phyloP scores from a whole-genome alignment of 2,797 vertebrate genomes.

The Rousettus madagascariensis region DNA sequence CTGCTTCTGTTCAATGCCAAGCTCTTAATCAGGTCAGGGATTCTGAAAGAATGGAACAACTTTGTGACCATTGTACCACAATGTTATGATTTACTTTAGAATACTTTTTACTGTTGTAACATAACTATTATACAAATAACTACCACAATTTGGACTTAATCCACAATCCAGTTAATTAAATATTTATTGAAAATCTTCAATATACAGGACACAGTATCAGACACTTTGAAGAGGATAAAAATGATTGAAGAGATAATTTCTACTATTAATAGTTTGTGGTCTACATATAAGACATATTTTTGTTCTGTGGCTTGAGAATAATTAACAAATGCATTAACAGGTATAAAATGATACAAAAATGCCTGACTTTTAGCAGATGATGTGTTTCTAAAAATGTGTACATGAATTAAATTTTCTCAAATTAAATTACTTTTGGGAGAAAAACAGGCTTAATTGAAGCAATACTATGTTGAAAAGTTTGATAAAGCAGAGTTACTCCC shows the following conservation, averaged over 20 bases:
- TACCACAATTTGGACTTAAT: not conserved
- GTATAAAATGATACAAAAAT: slow-evolving; percentile 47
- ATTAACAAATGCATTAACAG: slow-evolving; percentile 49
- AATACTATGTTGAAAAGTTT: slow-evolving; percentile 28
- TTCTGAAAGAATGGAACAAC: not conserved
- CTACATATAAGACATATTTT: slow-evolving; percentile 28
- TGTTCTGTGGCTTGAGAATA: not conserved
- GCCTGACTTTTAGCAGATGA: not conserved
- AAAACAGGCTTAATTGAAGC: not conserved
- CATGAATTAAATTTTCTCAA: slow-evolving; percentile 49
- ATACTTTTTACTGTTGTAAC: not conserved
- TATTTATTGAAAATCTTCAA: not conserved
- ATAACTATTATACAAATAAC: slow-evolving; percentile 17
- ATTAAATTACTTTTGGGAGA: slow-evolving; percentile 37
- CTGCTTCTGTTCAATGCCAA: not conserved
- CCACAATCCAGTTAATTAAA: not conserved
- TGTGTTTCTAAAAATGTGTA: slow-evolving; percentile 35
- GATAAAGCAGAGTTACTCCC: not conserved
- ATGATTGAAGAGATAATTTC: not conserved
- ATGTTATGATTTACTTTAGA: not conserved
- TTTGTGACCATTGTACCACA: not conserved
- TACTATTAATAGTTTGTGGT: slow-evolving; percentile 16
- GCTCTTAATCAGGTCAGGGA: not conserved
- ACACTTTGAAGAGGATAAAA: not conserved
- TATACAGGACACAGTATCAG: not conserved